Conservation (phyloP, 1,140 invertebrate species). For the Coptotermes formosanus region DNA sequence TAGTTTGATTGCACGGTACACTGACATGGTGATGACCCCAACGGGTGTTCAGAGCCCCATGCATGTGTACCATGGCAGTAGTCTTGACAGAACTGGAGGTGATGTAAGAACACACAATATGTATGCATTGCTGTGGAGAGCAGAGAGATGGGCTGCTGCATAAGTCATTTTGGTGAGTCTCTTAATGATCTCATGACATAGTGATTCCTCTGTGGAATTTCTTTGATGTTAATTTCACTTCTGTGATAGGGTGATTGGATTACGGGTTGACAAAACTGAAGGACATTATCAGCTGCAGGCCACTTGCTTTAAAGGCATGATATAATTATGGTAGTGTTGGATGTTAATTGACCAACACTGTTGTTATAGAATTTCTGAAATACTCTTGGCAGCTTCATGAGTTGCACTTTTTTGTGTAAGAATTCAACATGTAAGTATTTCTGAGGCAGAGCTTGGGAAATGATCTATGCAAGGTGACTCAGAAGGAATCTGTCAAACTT, state of each 20-base stretch:
- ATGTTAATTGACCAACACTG: too few relatives aligned
- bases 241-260: neutral
- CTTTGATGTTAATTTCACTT: neutral
- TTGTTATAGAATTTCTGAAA: too few relatives aligned
- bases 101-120: slow-evolving; percentile 58
- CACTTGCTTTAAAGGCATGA: too few relatives aligned
- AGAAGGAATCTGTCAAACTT: too few relatives aligned
- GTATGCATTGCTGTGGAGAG: slow-evolving; percentile 69
- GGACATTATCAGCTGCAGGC: too few relatives aligned
- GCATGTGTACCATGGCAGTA: neutral
- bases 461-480: too few relatives aligned
- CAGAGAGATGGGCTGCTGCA: slow-evolving; percentile 39
- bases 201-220: neutral
- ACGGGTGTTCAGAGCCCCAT: slow-evolving; percentile 26
- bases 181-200: neutral
- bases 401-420: too few relatives aligned
- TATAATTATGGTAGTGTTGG: too few relatives aligned
- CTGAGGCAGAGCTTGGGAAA: too few relatives aligned
- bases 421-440: too few relatives aligned
- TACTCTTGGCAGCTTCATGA: too few relatives aligned
- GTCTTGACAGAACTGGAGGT: slow-evolving; percentile 23
- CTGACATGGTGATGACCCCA: slow-evolving; percentile 36
- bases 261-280: too few relatives aligned
- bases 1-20: slow-evolving; percentile 62
- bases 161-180: neutral